These are phyloP conservation scores for Alcedo atthis DNA, from an alignment of 2,797 vertebrate species.

Conservation along the genomic window DNA sequence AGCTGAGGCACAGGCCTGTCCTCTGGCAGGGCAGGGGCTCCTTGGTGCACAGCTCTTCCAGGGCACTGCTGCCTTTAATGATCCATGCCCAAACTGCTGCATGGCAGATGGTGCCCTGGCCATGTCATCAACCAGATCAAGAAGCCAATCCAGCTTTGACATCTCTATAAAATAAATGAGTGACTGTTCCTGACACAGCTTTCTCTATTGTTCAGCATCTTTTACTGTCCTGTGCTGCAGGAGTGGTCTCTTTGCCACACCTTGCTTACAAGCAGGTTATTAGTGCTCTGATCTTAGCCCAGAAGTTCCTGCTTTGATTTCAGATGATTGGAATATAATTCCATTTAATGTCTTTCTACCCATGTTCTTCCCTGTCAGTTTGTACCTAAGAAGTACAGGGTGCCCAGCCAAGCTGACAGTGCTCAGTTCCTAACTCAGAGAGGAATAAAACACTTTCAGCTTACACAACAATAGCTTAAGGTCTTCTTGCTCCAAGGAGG, in stretches of 20 bases:
- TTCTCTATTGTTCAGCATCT: neutral
- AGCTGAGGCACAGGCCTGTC: neutral
- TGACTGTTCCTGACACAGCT: neutral
- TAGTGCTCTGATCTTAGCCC: neutral
- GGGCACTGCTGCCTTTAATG: neutral
- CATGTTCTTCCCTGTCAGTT: neutral
- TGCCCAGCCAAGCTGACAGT: neutral
- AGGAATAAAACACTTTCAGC: neutral
- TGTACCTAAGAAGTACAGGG: fast-evolving
- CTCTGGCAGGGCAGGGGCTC: fast-evolving
- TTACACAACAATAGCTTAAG: neutral
- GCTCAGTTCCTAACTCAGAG: neutral
- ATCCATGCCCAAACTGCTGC: neutral
- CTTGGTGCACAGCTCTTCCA: too few relatives aligned
- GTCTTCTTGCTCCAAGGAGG: neutral
- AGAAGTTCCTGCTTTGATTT: neutral
- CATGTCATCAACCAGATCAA: neutral
- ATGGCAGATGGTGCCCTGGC: neutral
- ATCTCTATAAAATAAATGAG: neutral
- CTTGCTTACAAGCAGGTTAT: neutral
- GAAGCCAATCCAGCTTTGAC: neutral
- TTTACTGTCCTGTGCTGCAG: neutral
- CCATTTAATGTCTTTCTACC: neutral
- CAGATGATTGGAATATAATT: neutral
- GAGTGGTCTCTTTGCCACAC: neutral